phyloP scores from a whole-genome alignment of 1,140 invertebrate species.

The Vollenhovia emeryi region DNA sequence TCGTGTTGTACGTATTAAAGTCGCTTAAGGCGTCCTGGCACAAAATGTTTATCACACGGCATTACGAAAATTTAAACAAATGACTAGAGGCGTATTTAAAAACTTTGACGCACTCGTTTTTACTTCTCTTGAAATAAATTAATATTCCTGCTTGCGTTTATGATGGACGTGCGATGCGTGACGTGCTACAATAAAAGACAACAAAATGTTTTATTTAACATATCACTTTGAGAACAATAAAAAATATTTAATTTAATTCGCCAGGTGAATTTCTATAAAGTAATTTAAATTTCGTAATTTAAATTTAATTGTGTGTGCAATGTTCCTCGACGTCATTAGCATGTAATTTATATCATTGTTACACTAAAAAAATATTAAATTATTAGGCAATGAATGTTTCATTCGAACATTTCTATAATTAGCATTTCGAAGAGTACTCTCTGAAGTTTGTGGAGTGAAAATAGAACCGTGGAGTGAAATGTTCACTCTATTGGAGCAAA shows the following conservation, averaged over 20 bases:
- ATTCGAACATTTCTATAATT: slow-evolving; percentile 11
- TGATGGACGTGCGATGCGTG: background rate
- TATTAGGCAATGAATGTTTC: background rate
- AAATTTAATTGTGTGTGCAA: background rate
- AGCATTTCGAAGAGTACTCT: background rate
- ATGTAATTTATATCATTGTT: background rate
- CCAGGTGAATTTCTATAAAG: background rate
- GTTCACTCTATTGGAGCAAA: too few relatives aligned
- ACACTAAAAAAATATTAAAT: background rate
- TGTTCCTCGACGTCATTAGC: background rate
- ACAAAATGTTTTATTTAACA: background rate
- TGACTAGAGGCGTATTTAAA: background rate
- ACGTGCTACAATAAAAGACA: background rate
- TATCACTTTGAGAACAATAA: background rate
- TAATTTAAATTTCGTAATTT: slow-evolving; percentile 14
- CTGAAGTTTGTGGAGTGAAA: too few relatives aligned
- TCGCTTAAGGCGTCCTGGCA: background rate
- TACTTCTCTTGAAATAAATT: background rate
- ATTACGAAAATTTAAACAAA: slow-evolving; percentile 1
- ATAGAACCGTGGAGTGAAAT: too few relatives aligned
- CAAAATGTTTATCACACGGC: background rate
- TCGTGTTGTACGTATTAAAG: background rate
- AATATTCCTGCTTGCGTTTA: background rate
- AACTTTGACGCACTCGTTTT: background rate
- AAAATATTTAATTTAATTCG: background rate